These are phyloP conservation scores for Tragelaphus oryx DNA, from an alignment of 2,797 vertebrate species.

Conservation along the genomic window DNA sequence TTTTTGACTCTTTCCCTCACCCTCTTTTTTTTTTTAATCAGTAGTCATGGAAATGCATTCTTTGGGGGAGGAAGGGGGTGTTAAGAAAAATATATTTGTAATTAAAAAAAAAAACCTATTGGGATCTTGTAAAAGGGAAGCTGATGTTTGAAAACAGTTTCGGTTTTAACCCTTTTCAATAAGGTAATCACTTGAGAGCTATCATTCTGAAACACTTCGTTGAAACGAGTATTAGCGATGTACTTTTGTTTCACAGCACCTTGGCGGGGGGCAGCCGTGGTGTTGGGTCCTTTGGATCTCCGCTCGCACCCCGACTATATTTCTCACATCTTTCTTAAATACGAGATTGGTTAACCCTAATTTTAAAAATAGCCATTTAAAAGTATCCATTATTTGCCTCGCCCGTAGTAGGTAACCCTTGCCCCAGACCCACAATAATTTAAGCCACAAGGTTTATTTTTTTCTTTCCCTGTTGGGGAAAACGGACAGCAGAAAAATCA, in stretches of 20 bases:
- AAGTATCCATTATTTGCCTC: constrained; percentile 28
- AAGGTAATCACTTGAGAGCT: constrained; percentile 35
- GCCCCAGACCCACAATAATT: neutral
- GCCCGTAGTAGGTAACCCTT: neutral
- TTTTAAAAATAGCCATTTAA: constrained; percentile 48
- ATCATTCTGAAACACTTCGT: constrained; percentile 52
- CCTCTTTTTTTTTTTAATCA: neutral
- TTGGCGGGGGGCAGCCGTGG: neutral
- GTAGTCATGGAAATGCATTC: constrained; percentile 57
- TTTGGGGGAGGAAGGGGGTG: constrained; percentile 38
- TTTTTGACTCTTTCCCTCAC: neutral
- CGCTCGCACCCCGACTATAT: neutral
- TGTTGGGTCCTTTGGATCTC: neutral
- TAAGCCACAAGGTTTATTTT: neutral
- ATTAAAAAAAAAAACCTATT: neutral
- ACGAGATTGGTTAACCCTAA: neutral
- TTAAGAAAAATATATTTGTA: constrained; percentile 36
- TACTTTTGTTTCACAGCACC: constrained; percentile 37
- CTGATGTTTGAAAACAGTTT: constrained; percentile 43
- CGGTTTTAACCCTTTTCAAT: constrained; percentile 56
- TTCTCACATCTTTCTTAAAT: neutral
- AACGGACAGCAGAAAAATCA: neutral
- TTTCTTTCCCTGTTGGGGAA: neutral
- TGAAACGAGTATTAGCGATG: neutral
- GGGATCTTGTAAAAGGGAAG: constrained; percentile 68